These are phyloP conservation scores for Noctua janthina DNA, from an alignment of 2,888 invertebrate species.

Conservation along the genomic window DNA sequence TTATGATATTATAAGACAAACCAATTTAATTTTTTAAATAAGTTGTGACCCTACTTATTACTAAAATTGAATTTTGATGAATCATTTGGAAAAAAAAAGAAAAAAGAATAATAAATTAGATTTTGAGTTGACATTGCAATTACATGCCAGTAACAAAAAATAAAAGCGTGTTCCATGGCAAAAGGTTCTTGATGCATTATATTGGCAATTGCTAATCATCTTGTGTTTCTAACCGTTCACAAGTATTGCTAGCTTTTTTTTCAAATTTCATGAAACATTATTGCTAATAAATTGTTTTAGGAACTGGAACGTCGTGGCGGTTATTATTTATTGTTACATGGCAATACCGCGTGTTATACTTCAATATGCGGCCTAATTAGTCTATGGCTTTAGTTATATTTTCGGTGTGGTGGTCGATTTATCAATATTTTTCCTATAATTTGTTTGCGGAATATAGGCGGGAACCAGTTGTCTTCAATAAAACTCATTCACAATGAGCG, in stretches of 20 bases:
- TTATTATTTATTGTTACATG: constrained; percentile 21
- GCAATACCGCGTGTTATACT: constrained; percentile 33
- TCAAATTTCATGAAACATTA: neutral
- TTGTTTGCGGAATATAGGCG: constrained; percentile 83
- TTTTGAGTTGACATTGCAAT: neutral
- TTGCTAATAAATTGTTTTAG: neutral
- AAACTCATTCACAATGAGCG: constrained; percentile 92
- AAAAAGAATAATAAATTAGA: no score
- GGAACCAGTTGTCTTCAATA: constrained; percentile 78
- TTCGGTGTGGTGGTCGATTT: constrained; percentile 87
- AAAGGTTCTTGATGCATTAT: neutral
- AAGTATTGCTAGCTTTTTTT: constrained; percentile 3
- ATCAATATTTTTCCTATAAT: constrained; percentile 79
- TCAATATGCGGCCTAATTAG: constrained; percentile 61
- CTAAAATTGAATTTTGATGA: neutral
- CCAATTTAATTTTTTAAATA: neutral
- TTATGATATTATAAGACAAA: constrained; percentile 13
- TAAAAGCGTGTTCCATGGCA: constrained; percentile 17
- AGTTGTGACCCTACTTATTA: neutral
- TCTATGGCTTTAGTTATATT: constrained; percentile 81
- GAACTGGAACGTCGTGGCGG: constrained; percentile 23
- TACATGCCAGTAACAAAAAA: constrained; percentile 24
- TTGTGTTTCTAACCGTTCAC: neutral
- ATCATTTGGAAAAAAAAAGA: neutral
- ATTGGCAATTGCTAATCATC: constrained; percentile 1